Base-by-base conservation (phyloP, 2,888 invertebrate species). In the Epicampocera succincta region DNA sequence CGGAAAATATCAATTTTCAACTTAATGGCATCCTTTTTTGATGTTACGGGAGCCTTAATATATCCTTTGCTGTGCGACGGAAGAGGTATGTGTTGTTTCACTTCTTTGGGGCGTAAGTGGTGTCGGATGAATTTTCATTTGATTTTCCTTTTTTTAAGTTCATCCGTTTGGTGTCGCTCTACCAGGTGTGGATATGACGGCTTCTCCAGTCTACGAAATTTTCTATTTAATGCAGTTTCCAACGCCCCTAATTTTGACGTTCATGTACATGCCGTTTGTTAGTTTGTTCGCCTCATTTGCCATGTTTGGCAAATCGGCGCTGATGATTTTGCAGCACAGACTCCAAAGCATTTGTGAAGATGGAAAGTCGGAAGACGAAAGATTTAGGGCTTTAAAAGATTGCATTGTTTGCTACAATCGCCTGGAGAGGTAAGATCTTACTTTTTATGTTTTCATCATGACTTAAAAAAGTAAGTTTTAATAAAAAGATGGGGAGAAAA, bases 211-310 rank as follows among this genome's bases (percentile, higher is more conserved):
- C 13, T 90, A 89, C 80, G 89, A 90, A 84, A 84, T 89, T n/a
- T 82, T 88, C 63, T 90, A 87, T 75, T 33, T 88, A 9, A 48
- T 87, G 52, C 86, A 90, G 80, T 21, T 88, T 11, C 84, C 87
- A 15, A 83, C 84, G 2, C 87, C 88, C 12, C 17, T 89, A 3
- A 54, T 87, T 5, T 81, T 90, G 5, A 84, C 86, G 1, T 77
- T 85, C 65, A 85, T 89, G 87, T 90, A 89, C 38, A 88, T 90
- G 88, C 88, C 90, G 4, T 90, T 89, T 75, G 88, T 87, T 8
- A 89, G 86, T 74, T 80, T 90, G 3, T 90, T 90, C 74, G 89
- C 87, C 11, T 85, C 89, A 1, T 88, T 87, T 68, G 86, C 89
- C 1, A 87, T 89, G 85, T 90, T 90, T 68, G 89, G 87, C 25